Conservation (phyloP, 2,888 invertebrate species). For the Dicycla oo region DNA sequence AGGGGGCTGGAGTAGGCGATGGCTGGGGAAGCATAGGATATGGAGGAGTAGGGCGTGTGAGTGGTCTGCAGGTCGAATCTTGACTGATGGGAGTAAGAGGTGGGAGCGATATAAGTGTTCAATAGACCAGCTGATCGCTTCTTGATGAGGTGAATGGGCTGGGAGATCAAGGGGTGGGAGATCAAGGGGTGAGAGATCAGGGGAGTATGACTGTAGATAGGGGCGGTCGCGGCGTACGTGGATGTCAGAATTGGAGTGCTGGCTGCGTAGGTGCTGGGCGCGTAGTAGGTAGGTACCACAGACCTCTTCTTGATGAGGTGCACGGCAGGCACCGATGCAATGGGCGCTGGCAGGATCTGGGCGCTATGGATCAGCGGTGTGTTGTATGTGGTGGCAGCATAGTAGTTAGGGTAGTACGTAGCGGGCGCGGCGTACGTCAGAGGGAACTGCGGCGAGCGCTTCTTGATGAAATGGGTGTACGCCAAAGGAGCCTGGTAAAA, state of each 20-base stretch:
- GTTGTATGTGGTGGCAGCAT: conserved; percentile 62
- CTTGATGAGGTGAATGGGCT: conserved; percentile 64
- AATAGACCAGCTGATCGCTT: conserved; percentile 49
- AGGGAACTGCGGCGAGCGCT: conserved; percentile 68
- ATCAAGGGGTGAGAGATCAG: conserved; percentile 72
- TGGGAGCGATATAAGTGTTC: conserved; percentile 43
- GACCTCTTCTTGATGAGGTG: conserved; percentile 82
- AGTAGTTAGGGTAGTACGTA: conserved; percentile 66
- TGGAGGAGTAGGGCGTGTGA: conserved; percentile 65
- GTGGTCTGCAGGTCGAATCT: conserved; percentile 67
- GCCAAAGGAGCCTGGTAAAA: conserved; percentile 74
- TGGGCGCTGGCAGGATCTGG: conserved; percentile 57
- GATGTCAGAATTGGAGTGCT: conserved; percentile 71
- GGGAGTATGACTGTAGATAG: conserved; percentile 73
- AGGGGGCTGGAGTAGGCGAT: conserved; percentile 51
- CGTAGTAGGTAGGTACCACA: conserved; percentile 62
- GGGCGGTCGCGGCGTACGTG: conserved; percentile 70
- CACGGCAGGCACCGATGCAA: conserved; percentile 67
- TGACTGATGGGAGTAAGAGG: conserved; percentile 67
- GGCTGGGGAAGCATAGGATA: conserved; percentile 60
- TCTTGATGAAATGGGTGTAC: conserved; percentile 78
- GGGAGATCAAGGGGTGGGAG: conserved; percentile 72
- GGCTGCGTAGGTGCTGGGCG: conserved; percentile 69
- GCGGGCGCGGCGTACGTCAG: conserved; percentile 64
- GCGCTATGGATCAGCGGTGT: conserved; percentile 57